Conservation (phyloP, 1,140 invertebrate genomes). For the Platorchestia sp. region DNA sequence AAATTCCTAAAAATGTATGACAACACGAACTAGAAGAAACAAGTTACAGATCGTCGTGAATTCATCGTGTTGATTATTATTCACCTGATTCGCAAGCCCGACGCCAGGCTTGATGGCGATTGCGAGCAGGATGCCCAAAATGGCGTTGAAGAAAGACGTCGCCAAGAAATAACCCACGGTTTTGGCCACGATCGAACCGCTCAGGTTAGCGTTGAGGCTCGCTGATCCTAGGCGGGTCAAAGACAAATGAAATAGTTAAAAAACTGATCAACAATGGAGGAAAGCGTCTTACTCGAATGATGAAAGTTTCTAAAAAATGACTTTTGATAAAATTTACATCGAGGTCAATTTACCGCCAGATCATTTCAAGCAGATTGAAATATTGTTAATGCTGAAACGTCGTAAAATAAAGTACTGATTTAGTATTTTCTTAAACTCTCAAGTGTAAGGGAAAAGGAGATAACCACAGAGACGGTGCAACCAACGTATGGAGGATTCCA, state of each 20-base stretch:
- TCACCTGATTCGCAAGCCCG: slow-evolving; percentile 70
- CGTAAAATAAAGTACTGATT: neutral
- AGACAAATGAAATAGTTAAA: neutral
- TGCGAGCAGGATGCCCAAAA: slow-evolving; percentile 82
- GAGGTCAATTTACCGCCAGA: neutral
- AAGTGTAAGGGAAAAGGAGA: neutral
- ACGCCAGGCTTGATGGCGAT: slow-evolving; percentile 83
- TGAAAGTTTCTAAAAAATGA: neutral
- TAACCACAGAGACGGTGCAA: no score
- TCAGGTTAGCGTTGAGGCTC: slow-evolving; percentile 87
- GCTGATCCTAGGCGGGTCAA: slow-evolving; percentile 80
- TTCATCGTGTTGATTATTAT: no score
- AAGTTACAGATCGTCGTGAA: no score
- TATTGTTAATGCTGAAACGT: neutral
- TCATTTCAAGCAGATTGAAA: neutral
- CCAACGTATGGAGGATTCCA: no score
- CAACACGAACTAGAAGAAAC: no score
- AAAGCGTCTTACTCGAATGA: neutral
- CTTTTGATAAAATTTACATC: neutral
- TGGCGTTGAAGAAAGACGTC: slow-evolving; percentile 85
- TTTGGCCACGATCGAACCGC: slow-evolving; percentile 85
- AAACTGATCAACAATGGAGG: neutral
- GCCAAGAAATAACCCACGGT: slow-evolving; percentile 85
- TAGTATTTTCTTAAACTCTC: neutral
- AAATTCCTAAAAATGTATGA: no score